Base-by-base conservation (phyloP, 2,797 vertebrate species). In the Liparis tanakae region DNA sequence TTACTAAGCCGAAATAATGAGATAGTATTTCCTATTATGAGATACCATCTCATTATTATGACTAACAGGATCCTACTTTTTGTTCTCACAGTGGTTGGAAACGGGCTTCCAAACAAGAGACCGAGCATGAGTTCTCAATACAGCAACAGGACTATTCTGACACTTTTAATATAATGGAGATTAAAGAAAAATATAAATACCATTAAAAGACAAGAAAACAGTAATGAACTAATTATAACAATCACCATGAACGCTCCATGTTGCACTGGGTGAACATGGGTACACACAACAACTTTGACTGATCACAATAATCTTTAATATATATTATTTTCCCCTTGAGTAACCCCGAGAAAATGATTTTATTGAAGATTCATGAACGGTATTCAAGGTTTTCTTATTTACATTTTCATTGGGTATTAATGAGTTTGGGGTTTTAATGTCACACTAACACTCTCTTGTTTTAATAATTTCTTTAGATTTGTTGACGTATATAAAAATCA, bases 141-240 rank as follows among this genome's bases (percentile, higher is more conserved):
- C 0, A 7, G 1, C 12, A 0, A 55, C 2, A 0, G 1, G 2
- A 18, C 36, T 0, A 1, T 33, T 6, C 2, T 2, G 5, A 56
- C 60, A 25, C 25, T n/a, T 20, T 15, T 20, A 36, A 25, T 14
- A 70, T 14, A 70, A 0, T 33, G 9, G n/a, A 7, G 2, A 37
- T 37, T 59, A 37, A 50, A 22, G 6, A 33, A 53, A 25, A 3
- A 0, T 33, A 51, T n/a, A 50, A 48, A 70, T 54, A 34, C 15
- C 18, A 25, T 10, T 18, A 33, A 61, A 53, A 53, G 61, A 12
- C 33, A 8, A 48, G 43, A 0, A 53, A 43, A 12, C 25, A 54
- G 41, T 4, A 43, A 43, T 43, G 10, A 36, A 56, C 1, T 50
- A 15, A 62, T 54, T 10, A 22, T 3, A 4, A n/a, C 33, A 51